Evolutionary conservation across 2,888 invertebrate genomes (phyloP), one percentile per base, ranked within the genome.

Genomic region (Drosophila merina): DNA sequence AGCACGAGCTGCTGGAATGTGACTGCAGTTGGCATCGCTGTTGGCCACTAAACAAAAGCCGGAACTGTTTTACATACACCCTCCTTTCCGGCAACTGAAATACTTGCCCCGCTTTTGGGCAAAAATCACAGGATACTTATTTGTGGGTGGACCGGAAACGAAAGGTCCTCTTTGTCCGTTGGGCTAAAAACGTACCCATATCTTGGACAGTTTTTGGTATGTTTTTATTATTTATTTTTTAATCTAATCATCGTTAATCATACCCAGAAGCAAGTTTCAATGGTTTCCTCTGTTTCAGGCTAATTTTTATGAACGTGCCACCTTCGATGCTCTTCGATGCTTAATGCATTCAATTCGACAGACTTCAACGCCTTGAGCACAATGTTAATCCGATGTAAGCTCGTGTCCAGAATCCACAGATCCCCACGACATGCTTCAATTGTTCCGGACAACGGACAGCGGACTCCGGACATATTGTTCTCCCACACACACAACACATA

Each of bases 11-110:
- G 67, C 47, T 69, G 74, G 56, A 58, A 48, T 60, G 63, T 42
- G 72, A 63, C 72, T 83, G 85, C 82, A 86, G 63, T 76, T 86
- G 82, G 73, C 78, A 77, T 62, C 66, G 57, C 69, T 79, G 73
- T 56, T 79, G 72, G 71, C 70, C 64, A 55, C 88, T 77, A 79
- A 82, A 77, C 88, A 82, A 82, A 82, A 68, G 77, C 58, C 54
- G 67, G 64, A 66, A 45, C 52, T 64, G 52, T 66, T 42, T 20
- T 57, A 6, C 40, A 42, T 42, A 20, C 50, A 10, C 38, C 38
- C 51, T 28, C 3, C n/a, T 5, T 1, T 8, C 10, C 47, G 45
- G 56, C 20, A 20, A 20, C 20, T 20, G 20, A 20, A 20, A 20
- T 20, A 20, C 42, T 20, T 26, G 9, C 40, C 26, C 26, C 25